Percentiles rank a stretch among this genome's conserved stretches.
Conservation (phyloP, 2,113 vertebrate genomes). For the Chloroceryle aenea region DNA sequence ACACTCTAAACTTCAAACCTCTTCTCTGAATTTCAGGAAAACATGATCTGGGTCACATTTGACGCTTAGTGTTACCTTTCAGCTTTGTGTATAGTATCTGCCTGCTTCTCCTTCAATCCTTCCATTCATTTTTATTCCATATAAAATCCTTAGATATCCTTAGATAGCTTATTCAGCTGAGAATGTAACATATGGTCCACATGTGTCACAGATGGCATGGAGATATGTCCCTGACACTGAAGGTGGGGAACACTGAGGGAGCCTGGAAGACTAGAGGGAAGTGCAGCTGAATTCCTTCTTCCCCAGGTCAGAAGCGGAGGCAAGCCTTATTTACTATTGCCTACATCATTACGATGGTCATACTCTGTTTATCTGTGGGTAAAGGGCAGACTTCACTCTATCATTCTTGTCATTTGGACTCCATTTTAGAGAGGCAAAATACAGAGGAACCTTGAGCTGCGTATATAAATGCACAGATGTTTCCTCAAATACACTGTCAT, state of each 20-base stretch:
- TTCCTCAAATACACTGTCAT: neutral
- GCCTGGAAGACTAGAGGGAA: neutral
- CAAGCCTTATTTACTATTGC: neutral
- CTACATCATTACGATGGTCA: accelerated
- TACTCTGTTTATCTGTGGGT: neutral
- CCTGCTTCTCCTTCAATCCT: neutral
- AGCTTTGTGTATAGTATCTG: neutral
- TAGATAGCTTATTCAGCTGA: neutral
- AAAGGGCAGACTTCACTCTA: neutral
- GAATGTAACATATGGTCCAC: neutral
- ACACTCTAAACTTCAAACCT: neutral
- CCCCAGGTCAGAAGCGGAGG: accelerated
- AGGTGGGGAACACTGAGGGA: neutral
- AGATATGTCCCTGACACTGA: neutral
- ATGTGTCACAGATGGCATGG: neutral
- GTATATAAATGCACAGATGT: neutral
- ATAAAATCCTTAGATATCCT: neutral
- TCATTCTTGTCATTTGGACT: neutral
- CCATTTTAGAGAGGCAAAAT: neutral
- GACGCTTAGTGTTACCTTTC: neutral
- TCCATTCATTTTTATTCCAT: neutral
- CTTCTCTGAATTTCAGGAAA: neutral
- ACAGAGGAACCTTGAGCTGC: neutral
- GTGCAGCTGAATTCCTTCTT: neutral
- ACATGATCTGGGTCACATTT: neutral